Evolutionary conservation across 2,888 invertebrate genomes (phyloP), one percentile per base, ranked within the genome.

Genomic region (Caradrina kadenii): DNA sequence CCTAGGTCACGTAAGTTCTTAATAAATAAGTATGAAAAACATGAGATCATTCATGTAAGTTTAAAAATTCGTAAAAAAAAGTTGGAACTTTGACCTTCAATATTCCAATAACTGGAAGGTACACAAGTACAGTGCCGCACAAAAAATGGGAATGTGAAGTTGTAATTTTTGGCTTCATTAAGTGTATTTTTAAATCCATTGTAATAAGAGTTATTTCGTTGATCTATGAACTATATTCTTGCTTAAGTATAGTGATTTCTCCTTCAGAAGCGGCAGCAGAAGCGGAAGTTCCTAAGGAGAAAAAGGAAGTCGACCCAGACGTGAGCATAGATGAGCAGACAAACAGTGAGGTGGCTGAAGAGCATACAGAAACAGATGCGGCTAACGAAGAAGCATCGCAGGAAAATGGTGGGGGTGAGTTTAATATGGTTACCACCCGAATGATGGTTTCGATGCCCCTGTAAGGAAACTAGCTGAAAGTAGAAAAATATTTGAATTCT

Each of bases 321-420:
- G 78, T 80, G 49, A 75, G 71, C 71, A 75, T 84, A 61, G 79
- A 87, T 48, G 76, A 86, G 48, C 71, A 75, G 55, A 15, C 54
- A 0, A 59, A 80, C 50, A 78, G 80, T 63, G 85, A 88, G 52
- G 87, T 86, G 19, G 79, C 66, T 35, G 81, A 83, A 35, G 89
- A 84, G 7, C 73, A 76, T 15, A 39, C 84, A n/a, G 86, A 92
- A 2, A 80, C 74, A 15, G 89, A 87, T 15, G 78, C 74, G 8
- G 73, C 76, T 13, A 79, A 76, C 8, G 89, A 87, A 15, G 90
- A 89, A 19, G 79, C 88, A 0, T 86, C 91, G 1, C 92, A 92
- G 6, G 93, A 93, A 80, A 93, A 93, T 82, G 93, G 93, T n/a
- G 86, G 64, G 61, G 84, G 86, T 83, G 1, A 53, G 17, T 39